Evolutionary conservation across 1,140 invertebrate species (phyloP), one percentile per base, ranked within the genome.

Genomic region (Drosophila kepulauana): DNA sequence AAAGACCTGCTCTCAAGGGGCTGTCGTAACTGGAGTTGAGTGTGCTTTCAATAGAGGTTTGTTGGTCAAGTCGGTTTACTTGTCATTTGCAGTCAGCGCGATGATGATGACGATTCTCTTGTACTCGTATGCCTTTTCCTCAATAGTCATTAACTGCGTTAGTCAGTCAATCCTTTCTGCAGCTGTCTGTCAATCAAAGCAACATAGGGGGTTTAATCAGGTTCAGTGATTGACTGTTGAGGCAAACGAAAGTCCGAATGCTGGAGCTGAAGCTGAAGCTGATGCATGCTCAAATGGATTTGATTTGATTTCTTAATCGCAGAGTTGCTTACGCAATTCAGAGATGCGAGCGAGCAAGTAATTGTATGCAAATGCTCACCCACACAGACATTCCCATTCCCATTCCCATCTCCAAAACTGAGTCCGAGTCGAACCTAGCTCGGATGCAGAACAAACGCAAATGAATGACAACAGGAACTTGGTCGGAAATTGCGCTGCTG

Each of bases 391-490:
- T 38, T 10, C 11, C 38, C 38, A 10, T 41, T 8, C 38, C 38
- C 10, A 11, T 2, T 43, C 41, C 41, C n/a, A 13, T 8, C 35
- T 38, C 7, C 30, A 33, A 6, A 6, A 33, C 6, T 6, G 10
- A 38, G 41, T 43, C 41, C 11, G 4, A 20, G 35, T 8, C 20
- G 20, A 8, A 10, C 35, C 16, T 3, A 20, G 5, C 33, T 46
- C 30, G 68, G 61, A 64, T 71, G 61, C 41, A 25, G 51, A 30
- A 15, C 11, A 64, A 64, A 38, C 61, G 41, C 63, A 69, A 78
- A 65, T 86, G 75, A 82, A 87, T 72, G 84, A 80, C 69, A 87
- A 84, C 76, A 80, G 84, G 85, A 84, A 75, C 73, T 15, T 54
- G n/a, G 73, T 78, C 69, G 85, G 80, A 80, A 79, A 88, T 84